Percentiles rank a stretch among this genome's conserved stretches.
Evolutionary conservation across 2,888 invertebrate species (phyloP).

Genomic region (Coecobrya sp.): DNA sequence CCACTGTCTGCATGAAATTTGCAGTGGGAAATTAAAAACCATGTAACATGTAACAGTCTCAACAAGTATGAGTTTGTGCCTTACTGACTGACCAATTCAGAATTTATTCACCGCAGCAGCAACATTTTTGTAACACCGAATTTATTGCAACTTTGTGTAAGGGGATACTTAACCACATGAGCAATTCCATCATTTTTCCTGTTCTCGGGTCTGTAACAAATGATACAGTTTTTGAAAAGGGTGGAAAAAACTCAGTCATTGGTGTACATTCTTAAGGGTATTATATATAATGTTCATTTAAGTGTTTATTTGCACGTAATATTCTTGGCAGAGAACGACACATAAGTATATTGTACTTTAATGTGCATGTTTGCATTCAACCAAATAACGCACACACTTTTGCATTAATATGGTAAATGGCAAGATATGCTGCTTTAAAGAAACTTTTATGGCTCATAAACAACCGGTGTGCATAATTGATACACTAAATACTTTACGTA

Average conservation of each 20-base stretch:
- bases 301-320: constrained; percentile 19
- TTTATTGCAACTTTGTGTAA: constrained; percentile 15
- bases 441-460: constrained; percentile 63
- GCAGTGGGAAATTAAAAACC: neutral
- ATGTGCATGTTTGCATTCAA: neutral
- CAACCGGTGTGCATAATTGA: constrained; percentile 62
- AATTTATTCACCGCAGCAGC: constrained; percentile 21
- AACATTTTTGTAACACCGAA: neutral
- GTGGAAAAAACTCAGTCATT: constrained; percentile 29
- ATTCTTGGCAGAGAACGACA: neutral
- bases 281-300: neutral
- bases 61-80: constrained; percentile 7
- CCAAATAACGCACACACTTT: constrained; percentile 37
- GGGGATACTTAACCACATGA: constrained; percentile 24
- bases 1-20: neutral
- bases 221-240: constrained; percentile 65
- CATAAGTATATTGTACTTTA: neutral
- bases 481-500: constrained; percentile 28
- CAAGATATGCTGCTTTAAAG: constrained; percentile 5
- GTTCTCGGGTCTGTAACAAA: constrained; percentile 60
- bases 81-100: constrained; percentile 59
- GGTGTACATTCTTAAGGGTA: neutral
- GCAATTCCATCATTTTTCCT: constrained; percentile 55
- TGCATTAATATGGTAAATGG: neutral
- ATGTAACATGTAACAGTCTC: neutral